These are phyloP conservation scores for Tragulus kanchil DNA, from an alignment of 2,113 vertebrate genomes.

Conservation along the genomic window DNA sequence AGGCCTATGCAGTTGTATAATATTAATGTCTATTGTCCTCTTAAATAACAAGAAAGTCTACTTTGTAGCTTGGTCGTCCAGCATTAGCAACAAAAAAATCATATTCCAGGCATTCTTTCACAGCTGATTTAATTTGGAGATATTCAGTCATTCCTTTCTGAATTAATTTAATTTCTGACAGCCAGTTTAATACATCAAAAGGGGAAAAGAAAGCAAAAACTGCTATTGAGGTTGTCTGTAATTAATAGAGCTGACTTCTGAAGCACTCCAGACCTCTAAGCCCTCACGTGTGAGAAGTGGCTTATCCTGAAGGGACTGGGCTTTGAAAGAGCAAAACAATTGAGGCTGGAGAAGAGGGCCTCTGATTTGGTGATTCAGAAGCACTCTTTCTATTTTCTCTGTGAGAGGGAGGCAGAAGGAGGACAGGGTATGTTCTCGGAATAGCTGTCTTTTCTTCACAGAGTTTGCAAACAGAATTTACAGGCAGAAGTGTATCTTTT, in stretches of 20 bases:
- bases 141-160: slow-evolving; percentile 54
- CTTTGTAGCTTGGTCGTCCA: neutral
- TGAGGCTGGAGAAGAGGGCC: neutral
- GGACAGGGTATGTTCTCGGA: slow-evolving; percentile 54
- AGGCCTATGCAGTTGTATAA: neutral
- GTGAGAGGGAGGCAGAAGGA: slow-evolving; percentile 24
- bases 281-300: neutral
- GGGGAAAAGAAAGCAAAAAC: slow-evolving; percentile 45
- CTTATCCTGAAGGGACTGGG: neutral
- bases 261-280: slow-evolving; percentile 10
- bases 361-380: slow-evolving; percentile 12
- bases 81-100: slow-evolving; percentile 18
- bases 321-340: slow-evolving; percentile 7
- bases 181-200: slow-evolving; percentile 67
- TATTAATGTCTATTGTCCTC: neutral
- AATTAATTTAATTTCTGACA: slow-evolving; percentile 76
- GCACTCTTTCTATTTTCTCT: neutral
- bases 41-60: slow-evolving; percentile 48
- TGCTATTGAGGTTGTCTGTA: slow-evolving; percentile 38
- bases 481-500: neutral
- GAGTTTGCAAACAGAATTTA: slow-evolving; percentile 70
- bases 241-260: slow-evolving; percentile 43
- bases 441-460: slow-evolving; percentile 66
- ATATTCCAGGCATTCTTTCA: slow-evolving; percentile 38
- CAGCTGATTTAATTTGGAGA: slow-evolving; percentile 57